Evolutionary conservation across 2,113 vertebrate genomes (phyloP).

Genomic region (Martes martes): DNA sequence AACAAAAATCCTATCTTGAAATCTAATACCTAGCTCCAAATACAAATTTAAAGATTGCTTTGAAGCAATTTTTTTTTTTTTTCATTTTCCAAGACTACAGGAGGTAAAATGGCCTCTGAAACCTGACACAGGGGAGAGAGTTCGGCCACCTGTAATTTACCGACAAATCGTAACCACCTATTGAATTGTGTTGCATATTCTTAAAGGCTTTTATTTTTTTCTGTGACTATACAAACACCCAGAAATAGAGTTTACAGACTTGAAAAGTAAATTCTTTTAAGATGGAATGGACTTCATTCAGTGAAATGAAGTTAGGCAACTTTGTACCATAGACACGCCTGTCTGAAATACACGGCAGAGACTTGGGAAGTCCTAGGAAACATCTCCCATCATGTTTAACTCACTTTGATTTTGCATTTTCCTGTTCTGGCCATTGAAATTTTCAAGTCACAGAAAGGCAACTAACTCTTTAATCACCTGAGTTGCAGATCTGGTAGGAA

Average conservation of each 20-base stretch:
- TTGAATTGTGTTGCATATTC: neutral
- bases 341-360: neutral
- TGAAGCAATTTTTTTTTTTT: neutral
- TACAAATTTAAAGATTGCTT: neutral
- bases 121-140: neutral
- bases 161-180: neutral
- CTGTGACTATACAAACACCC: neutral
- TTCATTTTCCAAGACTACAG: neutral
- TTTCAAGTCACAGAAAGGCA: neutral
- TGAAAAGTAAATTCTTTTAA: neutral
- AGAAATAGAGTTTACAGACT: neutral
- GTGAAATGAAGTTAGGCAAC: neutral
- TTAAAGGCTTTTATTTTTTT: neutral
- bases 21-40: neutral
- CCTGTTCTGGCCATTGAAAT: neutral
- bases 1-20: neutral
- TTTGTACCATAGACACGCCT: neutral
- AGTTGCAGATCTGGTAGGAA: slow-evolving; percentile 20
- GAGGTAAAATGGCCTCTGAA: neutral
- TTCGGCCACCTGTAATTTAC: neutral
- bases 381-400: neutral
- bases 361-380: neutral
- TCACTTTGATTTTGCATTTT: slow-evolving; percentile 46
- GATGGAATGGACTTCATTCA: neutral
- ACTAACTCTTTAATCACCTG: slow-evolving; percentile 27